Conservation (phyloP, 37 sponge, comb jelly and placozoan species). For the Crambe crambe region DNA sequence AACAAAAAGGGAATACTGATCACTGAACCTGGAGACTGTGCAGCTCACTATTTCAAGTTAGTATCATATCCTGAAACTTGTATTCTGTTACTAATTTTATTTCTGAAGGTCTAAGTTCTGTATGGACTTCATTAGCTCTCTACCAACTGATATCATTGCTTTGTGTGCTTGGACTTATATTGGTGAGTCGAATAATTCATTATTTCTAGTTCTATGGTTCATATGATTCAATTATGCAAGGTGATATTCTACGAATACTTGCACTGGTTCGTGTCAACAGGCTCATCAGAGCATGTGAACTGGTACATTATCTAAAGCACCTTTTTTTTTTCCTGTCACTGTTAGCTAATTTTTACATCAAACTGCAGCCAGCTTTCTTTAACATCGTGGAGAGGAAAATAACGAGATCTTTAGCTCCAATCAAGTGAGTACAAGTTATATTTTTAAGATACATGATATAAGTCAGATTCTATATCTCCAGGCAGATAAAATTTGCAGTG, state of each 20-base stretch:
- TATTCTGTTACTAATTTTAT: background rate
- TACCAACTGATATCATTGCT: constrained; percentile 67
- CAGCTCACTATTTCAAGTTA: constrained; percentile 74
- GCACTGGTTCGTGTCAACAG: constrained; percentile 59
- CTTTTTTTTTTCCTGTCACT: background rate
- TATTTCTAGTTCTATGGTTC: too few species aligned
- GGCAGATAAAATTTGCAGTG: constrained; percentile 53
- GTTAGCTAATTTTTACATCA: background rate
- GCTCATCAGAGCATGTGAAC: constrained; percentile 61
- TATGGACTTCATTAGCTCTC: constrained; percentile 51
- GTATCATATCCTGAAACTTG: background rate
- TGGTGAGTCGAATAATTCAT: background rate
- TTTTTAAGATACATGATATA: background rate
- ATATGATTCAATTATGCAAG: constrained; percentile 4
- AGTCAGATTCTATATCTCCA: constrained; percentile 5
- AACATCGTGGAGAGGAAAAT: constrained; percentile 37
- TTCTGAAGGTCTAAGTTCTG: constrained; percentile 56
- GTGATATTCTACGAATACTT: constrained; percentile 39
- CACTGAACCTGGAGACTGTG: constrained; percentile 65
- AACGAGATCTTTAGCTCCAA: constrained; percentile 28
- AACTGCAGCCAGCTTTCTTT: constrained; percentile 43
- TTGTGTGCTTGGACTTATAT: constrained; percentile 31
- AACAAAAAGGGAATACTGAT: constrained; percentile 51
- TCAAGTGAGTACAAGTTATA: constrained; percentile 26
- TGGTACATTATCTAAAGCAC: constrained; percentile 33